Percentiles rank a stretch among this genome's conserved stretches.
phyloP scores from a whole-genome alignment of 2,113 vertebrate species.

The Gymnarchus niloticus region DNA sequence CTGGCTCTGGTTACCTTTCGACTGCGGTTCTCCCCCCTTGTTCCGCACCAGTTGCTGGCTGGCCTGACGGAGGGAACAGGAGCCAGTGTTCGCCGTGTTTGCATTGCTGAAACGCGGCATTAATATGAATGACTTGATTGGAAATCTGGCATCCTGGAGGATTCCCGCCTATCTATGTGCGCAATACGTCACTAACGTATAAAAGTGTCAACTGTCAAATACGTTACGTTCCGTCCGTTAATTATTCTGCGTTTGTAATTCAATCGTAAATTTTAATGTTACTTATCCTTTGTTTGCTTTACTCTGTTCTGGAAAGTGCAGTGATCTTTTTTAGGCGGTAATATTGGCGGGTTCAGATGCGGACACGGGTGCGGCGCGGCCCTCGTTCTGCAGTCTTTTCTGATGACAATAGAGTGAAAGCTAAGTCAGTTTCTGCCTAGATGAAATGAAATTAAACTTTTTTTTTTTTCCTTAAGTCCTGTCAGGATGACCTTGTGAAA shows the following conservation, averaged over 20 bases:
- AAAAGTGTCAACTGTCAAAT: slow-evolving; percentile 21
- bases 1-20: slow-evolving; percentile 12
- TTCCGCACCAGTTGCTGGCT: neutral
- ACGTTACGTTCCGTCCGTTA: neutral
- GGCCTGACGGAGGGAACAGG: slow-evolving; percentile 4
- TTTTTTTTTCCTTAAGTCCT: slow-evolving; percentile 1
- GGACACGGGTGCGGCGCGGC: neutral
- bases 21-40: neutral
- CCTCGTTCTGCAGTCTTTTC: neutral
- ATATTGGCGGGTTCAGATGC: neutral
- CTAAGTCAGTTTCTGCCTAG: neutral
- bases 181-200: neutral
- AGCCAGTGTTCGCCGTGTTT: slow-evolving; percentile 6
- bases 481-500: neutral
- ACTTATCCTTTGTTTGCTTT: neutral
- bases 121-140: slow-evolving; percentile 15
- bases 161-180: too few relatives aligned
- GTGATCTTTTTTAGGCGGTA: neutral
- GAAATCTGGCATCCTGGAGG: slow-evolving; percentile 6
- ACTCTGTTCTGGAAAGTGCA: neutral
- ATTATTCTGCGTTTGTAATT: neutral
- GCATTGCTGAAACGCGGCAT: slow-evolving; percentile 7
- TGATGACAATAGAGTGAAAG: neutral
- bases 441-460: neutral
- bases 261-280: neutral